Evolutionary conservation across 2,888 invertebrate species (phyloP), one percentile per base, ranked within the genome.

Genomic region (Corbicula japonica): DNA sequence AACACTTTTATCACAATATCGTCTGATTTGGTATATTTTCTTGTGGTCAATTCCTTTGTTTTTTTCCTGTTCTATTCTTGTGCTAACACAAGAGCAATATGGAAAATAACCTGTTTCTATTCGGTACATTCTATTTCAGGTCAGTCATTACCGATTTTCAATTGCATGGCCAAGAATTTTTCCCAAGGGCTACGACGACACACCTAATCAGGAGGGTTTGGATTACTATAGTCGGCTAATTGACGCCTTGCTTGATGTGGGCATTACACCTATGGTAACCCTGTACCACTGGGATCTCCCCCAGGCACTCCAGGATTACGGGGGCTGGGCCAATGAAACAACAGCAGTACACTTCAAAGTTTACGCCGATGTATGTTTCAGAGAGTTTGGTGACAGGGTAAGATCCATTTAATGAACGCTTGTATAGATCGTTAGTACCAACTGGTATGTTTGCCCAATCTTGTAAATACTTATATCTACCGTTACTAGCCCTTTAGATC

Each of bases 161-260:
- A 86, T 94, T 38, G 95, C 96, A 0, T 97, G 97, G 97, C 93
- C 96, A 0, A 94, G 97, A 60, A 94, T 97, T 63, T 94, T 97
- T 81, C 96, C 97, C 0, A 95, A 94, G 8, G 97, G 91, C 12
- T 86, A 86, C 8, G 61, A 61, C 0, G 65, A 61, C 21, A 58
- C 63, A 15, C 41, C 96, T 35, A 97, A 96, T 90, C 93, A 94
- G 46, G 94, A 95, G 1, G 97, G 97, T 18, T 94, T 97, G 6
- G 94, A 95, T 72, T 97, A 97, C 93, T 97, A 97, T 92, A 96
- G 95, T 89, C 95, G 96, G 84, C 93, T 97, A 54, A 96, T 97
- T 66, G 94, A 96, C 87, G 96, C 95, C 86, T 94, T 97, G 6
- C 81, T 96, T 4, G 93, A 92, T 0, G 94, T 94, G 58, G 94